Conservation (phyloP, 2,888 invertebrate genomes). For the Proisotoma minuta region DNA sequence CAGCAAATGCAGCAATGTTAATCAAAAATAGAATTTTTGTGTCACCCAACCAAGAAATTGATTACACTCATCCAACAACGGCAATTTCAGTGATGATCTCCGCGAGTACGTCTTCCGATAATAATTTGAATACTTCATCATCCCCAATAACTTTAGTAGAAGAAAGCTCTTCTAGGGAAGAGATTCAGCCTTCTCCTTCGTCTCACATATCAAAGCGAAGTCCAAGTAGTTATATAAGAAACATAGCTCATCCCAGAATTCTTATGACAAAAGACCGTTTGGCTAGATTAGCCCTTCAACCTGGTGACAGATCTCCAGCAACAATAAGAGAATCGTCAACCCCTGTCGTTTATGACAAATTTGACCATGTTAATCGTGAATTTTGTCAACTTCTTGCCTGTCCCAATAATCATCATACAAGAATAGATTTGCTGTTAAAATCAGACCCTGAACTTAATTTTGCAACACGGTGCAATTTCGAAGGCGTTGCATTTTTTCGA, state of each 20-base stretch:
- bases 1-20: slow-evolving; percentile 26
- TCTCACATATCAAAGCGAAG: background rate
- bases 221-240: slow-evolving; percentile 9
- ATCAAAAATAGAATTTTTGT: slow-evolving; percentile 45
- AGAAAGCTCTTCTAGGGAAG: background rate
- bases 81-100: too few species aligned
- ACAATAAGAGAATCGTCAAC: slow-evolving; percentile 23
- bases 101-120: background rate
- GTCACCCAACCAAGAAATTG: background rate
- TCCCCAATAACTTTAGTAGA: background rate
- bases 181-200: background rate
- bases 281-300: background rate
- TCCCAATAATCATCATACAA: slow-evolving; percentile 32
- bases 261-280: slow-evolving; percentile 35
- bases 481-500: slow-evolving; percentile 45
- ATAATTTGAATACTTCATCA: background rate
- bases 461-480: slow-evolving; percentile 44
- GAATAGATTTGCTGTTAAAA: slow-evolving; percentile 26
- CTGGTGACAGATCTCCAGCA: too few species aligned
- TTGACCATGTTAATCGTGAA: slow-evolving; percentile 33
- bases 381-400: slow-evolving; percentile 41
- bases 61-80: too few species aligned
- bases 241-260: slow-evolving; percentile 44
- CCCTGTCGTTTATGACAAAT: slow-evolving; percentile 33
- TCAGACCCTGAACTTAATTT: slow-evolving; percentile 42